These are phyloP conservation scores for Botia almorhae DNA, from an alignment of 2,797 vertebrate species.

Conservation along the genomic window DNA sequence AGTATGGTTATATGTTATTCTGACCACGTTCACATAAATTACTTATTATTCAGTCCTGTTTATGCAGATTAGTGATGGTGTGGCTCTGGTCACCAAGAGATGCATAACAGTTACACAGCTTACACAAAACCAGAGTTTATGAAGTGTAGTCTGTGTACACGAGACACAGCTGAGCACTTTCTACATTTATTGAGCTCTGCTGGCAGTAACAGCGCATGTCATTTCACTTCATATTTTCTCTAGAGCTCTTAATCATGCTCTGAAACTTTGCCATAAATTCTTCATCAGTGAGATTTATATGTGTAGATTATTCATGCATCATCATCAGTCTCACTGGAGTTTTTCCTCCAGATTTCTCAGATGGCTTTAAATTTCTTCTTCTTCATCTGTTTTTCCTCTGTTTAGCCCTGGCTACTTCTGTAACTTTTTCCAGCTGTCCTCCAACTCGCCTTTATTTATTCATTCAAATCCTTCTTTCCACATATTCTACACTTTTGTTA, in stretches of 20 bases:
- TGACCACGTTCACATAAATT: no score
- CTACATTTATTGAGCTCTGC: conserved; percentile 1
- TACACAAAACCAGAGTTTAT: background rate
- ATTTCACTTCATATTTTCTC: conserved; percentile 13
- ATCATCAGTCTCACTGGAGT: background rate
- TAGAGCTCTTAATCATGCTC: conserved; percentile 11
- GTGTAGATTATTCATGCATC: conserved; percentile 22
- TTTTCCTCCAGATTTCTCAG: background rate
- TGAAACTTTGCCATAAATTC: conserved; percentile 13
- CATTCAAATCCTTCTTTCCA: background rate
- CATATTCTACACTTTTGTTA: background rate
- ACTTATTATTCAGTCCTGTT: background rate
- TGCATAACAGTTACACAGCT: background rate
- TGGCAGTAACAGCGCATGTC: background rate
- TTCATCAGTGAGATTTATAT: conserved; percentile 33
- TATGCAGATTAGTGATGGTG: background rate
- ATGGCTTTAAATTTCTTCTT: background rate
- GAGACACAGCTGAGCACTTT: conserved; percentile 2
- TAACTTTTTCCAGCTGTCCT: conserved; percentile 1
- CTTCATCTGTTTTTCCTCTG: background rate
- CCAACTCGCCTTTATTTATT: conserved; percentile 8
- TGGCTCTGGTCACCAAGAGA: background rate
- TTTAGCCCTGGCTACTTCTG: background rate
- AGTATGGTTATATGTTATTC: no score
- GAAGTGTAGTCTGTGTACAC: background rate